Base-by-base conservation (phyloP, 2,888 invertebrate species). In the Neoaliturus tenellus region DNA sequence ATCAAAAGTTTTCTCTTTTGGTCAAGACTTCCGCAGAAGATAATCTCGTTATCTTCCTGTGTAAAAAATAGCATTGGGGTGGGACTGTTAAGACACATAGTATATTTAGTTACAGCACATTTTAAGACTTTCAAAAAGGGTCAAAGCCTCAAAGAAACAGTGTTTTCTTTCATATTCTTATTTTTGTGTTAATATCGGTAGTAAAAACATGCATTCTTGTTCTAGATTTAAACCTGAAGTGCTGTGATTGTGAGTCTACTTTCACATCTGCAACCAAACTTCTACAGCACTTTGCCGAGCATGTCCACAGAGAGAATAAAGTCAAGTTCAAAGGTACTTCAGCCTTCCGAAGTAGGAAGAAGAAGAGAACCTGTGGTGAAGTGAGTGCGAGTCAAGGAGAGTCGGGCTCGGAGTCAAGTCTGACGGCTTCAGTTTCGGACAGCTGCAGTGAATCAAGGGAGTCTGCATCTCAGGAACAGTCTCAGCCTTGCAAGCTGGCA, bases 251-350 rank as follows among this genome's bases (percentile, higher is more conserved):
- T 85, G 87, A 88, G 80, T 85, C 86, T 82, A 86, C 86, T 51
- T 90, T 89, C 84, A 82, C 88, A 35, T 89, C 89, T 33, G 90
- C 90, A 10, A 88, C 90, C 17, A 87, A 86, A 71, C 88, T 90
- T 51, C 87, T 90, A 35, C 88, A 90, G 84, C 90, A 90, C 87
- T 90, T 90, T 87, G 90, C 90, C 23, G 87, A 88, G 62, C 90
- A 90, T 86, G 89, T 88, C 44, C 75, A 28, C 6, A 23, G 55
- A 31, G 55, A 78, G 31, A 31, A 2, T 23, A 78, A 33, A 55
- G n/a, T 6, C 35, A 78, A 35, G 23, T 48, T 33, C 33, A 55
- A 35, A 23, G 48, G 48, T 28, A n/a, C 35, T n/a, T 0, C 14
- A 14, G 23, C 41, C 14, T 25, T 2, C 25, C 20, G 62, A 31